Percentiles rank a stretch among this genome's conserved stretches.
These are phyloP conservation scores for Toxotes jaculatrix DNA, from an alignment of 2,113 vertebrate genomes.

Conservation along the genomic window DNA sequence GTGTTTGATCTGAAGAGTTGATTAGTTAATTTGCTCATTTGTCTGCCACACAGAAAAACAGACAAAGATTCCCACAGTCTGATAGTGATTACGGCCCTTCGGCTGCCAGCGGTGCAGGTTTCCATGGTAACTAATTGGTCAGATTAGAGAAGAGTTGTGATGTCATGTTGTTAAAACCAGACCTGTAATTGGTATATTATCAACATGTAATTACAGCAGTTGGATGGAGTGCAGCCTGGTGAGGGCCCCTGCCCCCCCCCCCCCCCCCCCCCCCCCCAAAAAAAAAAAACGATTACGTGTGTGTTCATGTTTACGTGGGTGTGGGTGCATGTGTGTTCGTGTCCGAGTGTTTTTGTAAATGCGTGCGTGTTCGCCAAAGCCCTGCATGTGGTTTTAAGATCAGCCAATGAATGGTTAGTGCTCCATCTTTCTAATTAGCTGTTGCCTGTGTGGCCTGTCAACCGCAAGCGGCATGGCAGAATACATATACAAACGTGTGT, in stretches of 20 bases:
- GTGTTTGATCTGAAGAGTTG: conserved; percentile 26
- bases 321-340: neutral
- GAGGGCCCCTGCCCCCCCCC: conserved; percentile 18
- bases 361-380: conserved; percentile 42
- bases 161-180: conserved; percentile 72
- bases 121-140: conserved; percentile 71
- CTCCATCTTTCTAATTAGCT: conserved; percentile 67
- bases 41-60: conserved; percentile 18
- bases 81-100: conserved; percentile 51
- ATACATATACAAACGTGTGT: conserved; percentile 17
- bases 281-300: conserved; percentile 28
- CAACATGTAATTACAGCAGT: conserved; percentile 71
- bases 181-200: conserved; percentile 67
- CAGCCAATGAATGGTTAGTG: conserved; percentile 48
- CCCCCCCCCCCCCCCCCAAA: too few relatives aligned
- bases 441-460: conserved; percentile 46
- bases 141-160: conserved; percentile 72
- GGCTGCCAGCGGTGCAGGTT: conserved; percentile 43
- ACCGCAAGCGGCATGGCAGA: conserved; percentile 29
- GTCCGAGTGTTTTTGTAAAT: conserved; percentile 19
- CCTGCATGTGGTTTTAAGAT: conserved; percentile 50
- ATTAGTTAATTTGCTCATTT: conserved; percentile 24
- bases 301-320: neutral
- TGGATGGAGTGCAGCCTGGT: conserved; percentile 27
- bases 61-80: conserved; percentile 46